Conservation (phyloP, 2,888 invertebrate genomes). For the Trissonchulus sp. region DNA sequence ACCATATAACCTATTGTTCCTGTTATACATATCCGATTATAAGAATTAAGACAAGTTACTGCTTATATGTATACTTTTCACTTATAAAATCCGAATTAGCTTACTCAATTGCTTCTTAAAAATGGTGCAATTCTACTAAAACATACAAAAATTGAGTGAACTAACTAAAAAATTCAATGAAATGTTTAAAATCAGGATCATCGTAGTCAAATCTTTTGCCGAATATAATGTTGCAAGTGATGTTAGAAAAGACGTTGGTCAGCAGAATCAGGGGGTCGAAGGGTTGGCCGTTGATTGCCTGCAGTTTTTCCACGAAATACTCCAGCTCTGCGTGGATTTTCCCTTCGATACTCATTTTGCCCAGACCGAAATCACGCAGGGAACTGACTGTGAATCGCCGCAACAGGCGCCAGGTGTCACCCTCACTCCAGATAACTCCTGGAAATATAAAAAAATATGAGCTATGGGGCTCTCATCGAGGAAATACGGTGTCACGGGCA, state of each 20-base stretch:
- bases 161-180: not conserved
- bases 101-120: too few species aligned
- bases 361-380: constrained; percentile 40
- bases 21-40: too few species aligned
- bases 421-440: constrained; percentile 28
- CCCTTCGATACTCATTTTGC: constrained; percentile 39
- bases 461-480: too few species aligned
- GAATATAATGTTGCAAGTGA: constrained; percentile 38
- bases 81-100: too few species aligned
- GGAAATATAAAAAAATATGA: constrained; percentile 5
- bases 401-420: constrained; percentile 39
- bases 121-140: too few species aligned
- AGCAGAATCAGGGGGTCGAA: constrained; percentile 32
- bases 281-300: constrained; percentile 28
- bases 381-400: constrained; percentile 38
- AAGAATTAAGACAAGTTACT: too few species aligned
- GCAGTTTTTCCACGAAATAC: constrained; percentile 33
- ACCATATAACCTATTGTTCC: too few species aligned
- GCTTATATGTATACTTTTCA: too few species aligned
- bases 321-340: constrained; percentile 39
- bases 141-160: too few species aligned
- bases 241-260: constrained; percentile 39
- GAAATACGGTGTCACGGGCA: too few species aligned
- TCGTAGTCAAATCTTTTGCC: constrained; percentile 38
- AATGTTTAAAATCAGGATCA: constrained; percentile 32